phyloP scores from a whole-genome alignment of 2,113 vertebrate genomes.

The Prolemur simus region DNA sequence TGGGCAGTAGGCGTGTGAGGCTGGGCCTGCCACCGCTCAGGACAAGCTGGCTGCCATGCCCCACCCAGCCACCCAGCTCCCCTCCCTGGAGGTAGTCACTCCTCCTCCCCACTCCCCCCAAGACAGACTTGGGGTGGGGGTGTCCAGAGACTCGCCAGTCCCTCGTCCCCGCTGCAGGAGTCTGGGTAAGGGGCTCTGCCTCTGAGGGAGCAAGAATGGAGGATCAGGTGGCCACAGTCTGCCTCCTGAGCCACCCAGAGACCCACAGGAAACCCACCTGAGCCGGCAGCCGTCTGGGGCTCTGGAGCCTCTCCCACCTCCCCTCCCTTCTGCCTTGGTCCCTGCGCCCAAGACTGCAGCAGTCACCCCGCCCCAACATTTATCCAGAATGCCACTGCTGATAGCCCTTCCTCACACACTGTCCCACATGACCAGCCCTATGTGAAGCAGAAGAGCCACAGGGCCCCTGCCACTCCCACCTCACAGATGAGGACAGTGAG shows the following conservation, averaged over 20 bases:
- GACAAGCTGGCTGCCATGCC: not conserved
- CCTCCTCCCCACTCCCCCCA: not conserved
- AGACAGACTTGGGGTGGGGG: not conserved
- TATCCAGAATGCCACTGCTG: not conserved
- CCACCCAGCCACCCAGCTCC: too few species aligned
- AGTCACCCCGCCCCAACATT: not conserved
- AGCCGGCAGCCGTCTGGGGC: not conserved
- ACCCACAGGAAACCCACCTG: not conserved
- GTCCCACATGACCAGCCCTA: not conserved
- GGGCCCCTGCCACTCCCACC: not conserved
- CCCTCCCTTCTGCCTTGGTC: too few species aligned
- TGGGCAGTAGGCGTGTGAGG: rapidly evolving
- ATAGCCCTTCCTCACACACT: not conserved
- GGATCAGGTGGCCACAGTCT: not conserved
- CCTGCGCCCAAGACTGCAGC: not conserved
- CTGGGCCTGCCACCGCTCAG: not conserved
- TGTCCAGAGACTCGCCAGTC: not conserved
- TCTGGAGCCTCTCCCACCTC: not conserved
- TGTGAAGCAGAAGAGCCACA: not conserved
- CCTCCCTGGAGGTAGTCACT: not conserved
- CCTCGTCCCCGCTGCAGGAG: not conserved
- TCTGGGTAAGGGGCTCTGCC: not conserved
- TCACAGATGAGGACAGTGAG: not conserved
- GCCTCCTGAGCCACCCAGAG: not conserved
- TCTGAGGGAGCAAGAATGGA: not conserved